These are phyloP conservation scores for Ditylenchus dipsaci DNA, from an alignment of 1,140 invertebrate genomes.

Conservation along the genomic window DNA sequence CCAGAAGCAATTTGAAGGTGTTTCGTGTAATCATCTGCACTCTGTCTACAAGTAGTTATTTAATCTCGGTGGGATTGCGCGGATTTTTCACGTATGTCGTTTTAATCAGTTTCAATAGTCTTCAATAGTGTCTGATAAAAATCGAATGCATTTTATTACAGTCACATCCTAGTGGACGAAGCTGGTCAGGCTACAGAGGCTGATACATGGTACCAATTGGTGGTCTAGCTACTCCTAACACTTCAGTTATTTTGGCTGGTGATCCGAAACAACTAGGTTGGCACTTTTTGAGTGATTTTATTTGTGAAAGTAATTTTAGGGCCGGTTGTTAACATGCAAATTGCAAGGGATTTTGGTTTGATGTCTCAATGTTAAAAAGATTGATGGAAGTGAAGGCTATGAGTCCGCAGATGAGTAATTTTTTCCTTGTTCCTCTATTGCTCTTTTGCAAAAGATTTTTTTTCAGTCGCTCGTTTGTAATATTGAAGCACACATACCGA, in stretches of 20 bases:
- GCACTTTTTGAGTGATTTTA: no score
- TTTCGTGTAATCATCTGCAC: conserved; percentile 42
- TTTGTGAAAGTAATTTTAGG: conserved; percentile 60
- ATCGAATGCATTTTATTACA: conserved; percentile 10
- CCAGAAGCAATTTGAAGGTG: conserved; percentile 24
- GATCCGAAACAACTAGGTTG: conserved; percentile 76
- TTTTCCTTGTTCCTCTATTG: not conserved
- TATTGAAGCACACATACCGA: conserved; percentile 23
- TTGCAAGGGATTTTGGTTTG: conserved; percentile 60
- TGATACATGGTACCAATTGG: conserved; percentile 46
- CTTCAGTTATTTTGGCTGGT: conserved; percentile 73
- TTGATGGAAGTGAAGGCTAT: conserved; percentile 60
- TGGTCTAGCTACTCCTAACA: conserved; percentile 16
- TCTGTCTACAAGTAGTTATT: conserved; percentile 21
- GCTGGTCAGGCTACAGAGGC: conserved; percentile 36
- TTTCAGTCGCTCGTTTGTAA: conserved; percentile 23
- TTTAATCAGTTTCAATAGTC: not conserved
- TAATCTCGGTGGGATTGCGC: conserved; percentile 31
- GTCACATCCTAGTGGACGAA: conserved; percentile 37
- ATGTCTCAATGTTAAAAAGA: conserved; percentile 69
- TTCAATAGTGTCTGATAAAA: not conserved
- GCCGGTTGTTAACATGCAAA: conserved; percentile 71
- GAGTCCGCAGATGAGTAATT: conserved; percentile 11
- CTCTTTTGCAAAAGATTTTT: conserved; percentile 10
- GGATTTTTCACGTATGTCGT: conserved; percentile 33